phyloP scores from a whole-genome alignment of 2,113 vertebrate genomes.

The Calidris pygmaea region DNA sequence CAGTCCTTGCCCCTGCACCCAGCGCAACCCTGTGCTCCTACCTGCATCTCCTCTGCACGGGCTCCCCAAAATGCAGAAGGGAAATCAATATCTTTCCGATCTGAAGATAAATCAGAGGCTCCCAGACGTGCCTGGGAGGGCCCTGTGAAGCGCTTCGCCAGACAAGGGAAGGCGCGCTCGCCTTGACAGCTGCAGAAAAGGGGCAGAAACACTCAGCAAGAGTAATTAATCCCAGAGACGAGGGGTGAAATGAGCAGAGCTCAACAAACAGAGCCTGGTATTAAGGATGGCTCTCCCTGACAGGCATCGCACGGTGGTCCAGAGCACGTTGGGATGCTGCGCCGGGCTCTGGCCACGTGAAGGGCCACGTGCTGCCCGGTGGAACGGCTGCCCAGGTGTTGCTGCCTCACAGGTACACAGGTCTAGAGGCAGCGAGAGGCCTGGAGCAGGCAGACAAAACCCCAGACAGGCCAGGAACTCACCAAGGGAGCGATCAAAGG shows the following conservation, averaged over 20 bases:
- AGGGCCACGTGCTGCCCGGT: not conserved
- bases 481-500: accelerated
- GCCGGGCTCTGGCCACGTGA: not conserved
- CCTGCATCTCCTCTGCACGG: not conserved
- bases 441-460: not conserved
- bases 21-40: not conserved
- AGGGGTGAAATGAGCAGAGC: not conserved
- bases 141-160: not conserved
- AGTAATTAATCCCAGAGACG: not conserved
- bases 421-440: not conserved
- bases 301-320: not conserved
- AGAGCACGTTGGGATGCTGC: not conserved
- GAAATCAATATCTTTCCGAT: not conserved
- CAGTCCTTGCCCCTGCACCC: not conserved
- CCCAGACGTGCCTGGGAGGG: not conserved
- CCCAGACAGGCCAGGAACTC: not conserved
- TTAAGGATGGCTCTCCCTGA: not conserved
- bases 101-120: constrained; percentile 14
- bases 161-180: not conserved
- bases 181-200: constrained; percentile 11
- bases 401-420: not conserved
- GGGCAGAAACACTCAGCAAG: constrained; percentile 3
- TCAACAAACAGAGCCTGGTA: not conserved
- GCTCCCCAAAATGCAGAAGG: not conserved
- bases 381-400: not conserved